Evolutionary conservation across 1,140 invertebrate genomes (phyloP).

Genomic region (Sycophila sp.): DNA sequence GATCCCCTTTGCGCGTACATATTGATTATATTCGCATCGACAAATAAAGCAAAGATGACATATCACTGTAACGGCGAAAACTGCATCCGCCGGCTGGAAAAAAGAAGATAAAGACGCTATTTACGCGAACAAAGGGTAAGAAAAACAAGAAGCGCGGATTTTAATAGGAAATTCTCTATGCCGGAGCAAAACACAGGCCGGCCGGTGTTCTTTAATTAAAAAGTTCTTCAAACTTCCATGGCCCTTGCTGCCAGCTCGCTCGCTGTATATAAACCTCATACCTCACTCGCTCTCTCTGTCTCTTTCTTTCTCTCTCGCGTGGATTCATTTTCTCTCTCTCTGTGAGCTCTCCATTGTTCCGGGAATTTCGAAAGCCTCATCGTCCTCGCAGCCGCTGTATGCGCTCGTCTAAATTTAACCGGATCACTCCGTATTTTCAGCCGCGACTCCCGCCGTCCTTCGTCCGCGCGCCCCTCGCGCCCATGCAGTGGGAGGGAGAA

Average conservation of each 20-base stretch:
- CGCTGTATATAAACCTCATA: not conserved
- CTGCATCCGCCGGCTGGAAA: too few relatives aligned
- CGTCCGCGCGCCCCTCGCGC: too few relatives aligned
- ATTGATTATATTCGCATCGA: too few relatives aligned
- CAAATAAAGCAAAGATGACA: too few relatives aligned
- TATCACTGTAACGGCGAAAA: too few relatives aligned
- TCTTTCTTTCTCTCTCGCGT: not conserved
- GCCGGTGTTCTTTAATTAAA: conserved; percentile 33
- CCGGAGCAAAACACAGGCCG: not conserved
- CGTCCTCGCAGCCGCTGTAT: not conserved
- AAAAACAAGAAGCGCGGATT: not conserved
- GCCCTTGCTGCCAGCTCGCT: not conserved
- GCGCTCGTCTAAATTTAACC: conserved; percentile 22
- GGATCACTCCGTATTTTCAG: conserved; percentile 18
- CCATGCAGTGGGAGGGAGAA: conserved; percentile 28
- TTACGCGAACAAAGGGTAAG: not conserved
- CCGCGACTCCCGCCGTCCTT: not conserved
- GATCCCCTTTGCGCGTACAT: too few relatives aligned
- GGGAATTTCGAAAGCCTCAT: conserved; percentile 12
- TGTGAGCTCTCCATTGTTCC: conserved; percentile 10
- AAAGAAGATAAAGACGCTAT: conserved; percentile 1
- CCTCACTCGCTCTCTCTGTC: not conserved
- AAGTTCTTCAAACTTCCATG: conserved; percentile 29
- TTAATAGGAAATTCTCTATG: conserved; percentile 30
- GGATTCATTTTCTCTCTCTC: not conserved